Evolutionary conservation across 1,140 invertebrate species (phyloP).

Genomic region (Achatina immaculata): DNA sequence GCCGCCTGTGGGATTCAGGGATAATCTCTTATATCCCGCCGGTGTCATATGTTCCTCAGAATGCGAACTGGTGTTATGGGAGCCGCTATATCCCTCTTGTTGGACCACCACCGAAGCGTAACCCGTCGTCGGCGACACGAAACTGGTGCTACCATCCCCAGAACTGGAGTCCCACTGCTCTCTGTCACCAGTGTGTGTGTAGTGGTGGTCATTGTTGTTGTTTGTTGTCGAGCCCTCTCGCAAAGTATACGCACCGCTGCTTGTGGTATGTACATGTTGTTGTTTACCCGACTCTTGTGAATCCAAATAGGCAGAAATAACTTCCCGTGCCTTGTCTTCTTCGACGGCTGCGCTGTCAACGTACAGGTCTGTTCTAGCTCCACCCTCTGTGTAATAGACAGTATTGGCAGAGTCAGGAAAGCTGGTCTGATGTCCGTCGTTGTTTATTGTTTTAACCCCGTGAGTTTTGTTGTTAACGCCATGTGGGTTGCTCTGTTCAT

Average conservation of each 20-base stretch:
- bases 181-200: neutral
- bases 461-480: neutral
- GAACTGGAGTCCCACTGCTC: neutral
- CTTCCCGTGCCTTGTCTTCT: slow-evolving; percentile 29
- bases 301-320: slow-evolving; percentile 29
- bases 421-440: neutral
- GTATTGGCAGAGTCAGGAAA: neutral
- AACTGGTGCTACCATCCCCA: neutral
- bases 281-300: slow-evolving; percentile 14
- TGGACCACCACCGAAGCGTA: neutral
- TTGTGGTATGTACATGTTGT: neutral
- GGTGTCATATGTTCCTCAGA: neutral
- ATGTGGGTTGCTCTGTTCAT: neutral
- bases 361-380: neutral
- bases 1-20: neutral
- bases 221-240: neutral
- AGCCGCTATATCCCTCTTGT: neutral
- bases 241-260: neutral
- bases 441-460: neutral
- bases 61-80: neutral
- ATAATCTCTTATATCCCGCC: neutral
- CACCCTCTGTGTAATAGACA: neutral
- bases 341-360: slow-evolving; percentile 25
- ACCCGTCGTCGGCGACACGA: neutral
- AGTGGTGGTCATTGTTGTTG: too few species aligned